Base-by-base conservation (phyloP, 2,797 vertebrate genomes). In the Cryptoprocta ferox region DNA sequence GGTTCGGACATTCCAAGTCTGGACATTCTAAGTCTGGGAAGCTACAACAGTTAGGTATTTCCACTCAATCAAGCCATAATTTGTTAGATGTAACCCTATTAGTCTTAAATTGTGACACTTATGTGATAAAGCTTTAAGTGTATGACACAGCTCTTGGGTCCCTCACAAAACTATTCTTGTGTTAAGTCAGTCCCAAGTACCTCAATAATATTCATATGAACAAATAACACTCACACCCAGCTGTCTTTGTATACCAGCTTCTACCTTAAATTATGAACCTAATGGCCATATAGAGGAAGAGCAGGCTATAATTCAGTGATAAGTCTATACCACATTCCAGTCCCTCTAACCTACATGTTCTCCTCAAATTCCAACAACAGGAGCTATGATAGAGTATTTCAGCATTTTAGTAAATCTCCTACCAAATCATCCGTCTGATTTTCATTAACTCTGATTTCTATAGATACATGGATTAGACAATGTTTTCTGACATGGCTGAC, bases 401-500 rank as follows among this genome's bases (percentile, higher is more conserved):
- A 39, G 30, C 7, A 63, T 93, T 93, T 96, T 59, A 24, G 37
- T 48, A 76, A 93, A 84, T 81, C 13, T 28, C 13, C 32, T 76
- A n/a, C 6, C 6, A 68, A 84, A 86, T 2, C 8, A 10, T 76
- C 35, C 76, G 21, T 59, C 53, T 82, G 24, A 15, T 30, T 97
- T 91, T 30, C 56, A 87, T 90, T 83, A 86, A 76, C 24, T 92
- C 12, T 75, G n/a, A 63, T 92, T 94, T 89, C 1, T 37, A 84
- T 63, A 78, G 10, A 26, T 56, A 32, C 2, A 30, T 63, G 10
- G 26, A 80, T 81, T 81, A 80, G 2, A 21, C 45, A 89, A 63
- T 68, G 10, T 19, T 92, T 97, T 87, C 53, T 50, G 45, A 89
- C 18, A 63, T 30, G 28, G 19, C 5, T 78, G 42, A 59, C 59